Evolutionary conservation across 2,888 invertebrate species (phyloP).

Genomic region (Neoaliturus tenellus): DNA sequence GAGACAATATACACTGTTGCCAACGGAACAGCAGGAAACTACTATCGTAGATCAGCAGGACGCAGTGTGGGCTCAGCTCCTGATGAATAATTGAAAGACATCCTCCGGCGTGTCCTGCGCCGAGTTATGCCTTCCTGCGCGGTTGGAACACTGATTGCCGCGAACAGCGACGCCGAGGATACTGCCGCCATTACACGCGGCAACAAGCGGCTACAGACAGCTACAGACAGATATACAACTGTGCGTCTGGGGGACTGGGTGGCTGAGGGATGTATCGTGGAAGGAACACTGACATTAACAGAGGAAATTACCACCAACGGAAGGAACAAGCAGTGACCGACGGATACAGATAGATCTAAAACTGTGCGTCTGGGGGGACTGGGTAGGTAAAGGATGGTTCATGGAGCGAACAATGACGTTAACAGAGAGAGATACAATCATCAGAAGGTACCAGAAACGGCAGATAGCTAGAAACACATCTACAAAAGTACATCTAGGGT

Average conservation of each 20-base stretch:
- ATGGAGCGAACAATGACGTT: neutral
- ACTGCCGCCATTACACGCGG: slow-evolving; percentile 15
- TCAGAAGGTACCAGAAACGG: neutral
- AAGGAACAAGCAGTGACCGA: neutral
- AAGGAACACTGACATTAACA: neutral
- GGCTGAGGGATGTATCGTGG: neutral
- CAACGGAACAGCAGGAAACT: slow-evolving; percentile 32
- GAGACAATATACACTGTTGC: neutral
- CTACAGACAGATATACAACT: neutral
- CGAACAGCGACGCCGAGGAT: neutral
- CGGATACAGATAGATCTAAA: neutral
- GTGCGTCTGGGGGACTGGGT: neutral
- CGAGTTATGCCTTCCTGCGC: slow-evolving; percentile 45
- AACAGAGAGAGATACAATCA: too few species aligned
- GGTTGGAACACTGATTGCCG: slow-evolving; percentile 28
- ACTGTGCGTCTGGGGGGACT: too few species aligned
- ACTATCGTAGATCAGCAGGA: slow-evolving; percentile 36
- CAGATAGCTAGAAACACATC: neutral
- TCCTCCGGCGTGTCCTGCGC: slow-evolving; percentile 11
- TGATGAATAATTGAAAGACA: slow-evolving; percentile 49
- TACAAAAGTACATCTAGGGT: too few species aligned
- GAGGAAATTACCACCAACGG: neutral
- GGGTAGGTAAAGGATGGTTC: neutral
- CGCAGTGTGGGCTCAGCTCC: slow-evolving; percentile 25
- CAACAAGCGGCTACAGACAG: neutral